A percentile compares a stretch with the other conserved stretches of the same genome.
phyloP scores from a whole-genome alignment of 2,113 vertebrate genomes.

The Synodontis membranacea region DNA sequence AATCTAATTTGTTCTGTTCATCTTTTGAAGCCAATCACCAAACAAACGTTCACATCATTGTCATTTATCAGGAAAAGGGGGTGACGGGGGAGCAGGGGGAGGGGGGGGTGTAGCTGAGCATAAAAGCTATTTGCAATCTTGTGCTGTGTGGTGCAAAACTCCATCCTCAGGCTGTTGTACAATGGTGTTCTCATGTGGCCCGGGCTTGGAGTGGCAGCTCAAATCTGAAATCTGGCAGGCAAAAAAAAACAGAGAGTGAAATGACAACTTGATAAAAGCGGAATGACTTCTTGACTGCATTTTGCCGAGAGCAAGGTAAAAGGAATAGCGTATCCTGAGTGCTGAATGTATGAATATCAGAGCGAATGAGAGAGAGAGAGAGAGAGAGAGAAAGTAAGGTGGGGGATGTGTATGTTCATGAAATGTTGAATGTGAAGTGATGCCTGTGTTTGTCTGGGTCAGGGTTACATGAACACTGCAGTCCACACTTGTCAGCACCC shows the following conservation, averaged over 20 bases:
- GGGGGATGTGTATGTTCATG: conserved; percentile 22
- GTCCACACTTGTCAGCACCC: conserved; percentile 49
- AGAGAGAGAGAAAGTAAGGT: background rate
- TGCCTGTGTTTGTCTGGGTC: conserved; percentile 59
- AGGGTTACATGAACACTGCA: conserved; percentile 39
- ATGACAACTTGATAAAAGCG: conserved; percentile 75
- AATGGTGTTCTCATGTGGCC: conserved; percentile 50
- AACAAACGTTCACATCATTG: conserved; percentile 60
- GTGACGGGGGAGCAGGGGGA: background rate
- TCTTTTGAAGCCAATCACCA: conserved; percentile 54
- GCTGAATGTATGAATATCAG: conserved; percentile 48
- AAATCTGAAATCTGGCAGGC: conserved; percentile 54
- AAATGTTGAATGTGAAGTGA: conserved; percentile 42
- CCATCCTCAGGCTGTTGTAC: conserved; percentile 60
- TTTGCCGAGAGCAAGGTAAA: conserved; percentile 68
- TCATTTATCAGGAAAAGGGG: conserved; percentile 58
- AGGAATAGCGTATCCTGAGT: conserved; percentile 44
- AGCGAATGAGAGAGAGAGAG: conserved; percentile 22
- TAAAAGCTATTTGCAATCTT: conserved; percentile 63
- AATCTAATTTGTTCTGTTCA: conserved; percentile 45
- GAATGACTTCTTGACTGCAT: conserved; percentile 64
- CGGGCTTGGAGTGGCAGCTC: conserved; percentile 48
- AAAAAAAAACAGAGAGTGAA: conserved; percentile 55
- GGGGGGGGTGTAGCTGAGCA: conserved; percentile 53
- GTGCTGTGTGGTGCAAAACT: conserved; percentile 43